Evolutionary conservation across 2,888 invertebrate genomes (phyloP).

Genomic region (Cloeon dipterum): DNA sequence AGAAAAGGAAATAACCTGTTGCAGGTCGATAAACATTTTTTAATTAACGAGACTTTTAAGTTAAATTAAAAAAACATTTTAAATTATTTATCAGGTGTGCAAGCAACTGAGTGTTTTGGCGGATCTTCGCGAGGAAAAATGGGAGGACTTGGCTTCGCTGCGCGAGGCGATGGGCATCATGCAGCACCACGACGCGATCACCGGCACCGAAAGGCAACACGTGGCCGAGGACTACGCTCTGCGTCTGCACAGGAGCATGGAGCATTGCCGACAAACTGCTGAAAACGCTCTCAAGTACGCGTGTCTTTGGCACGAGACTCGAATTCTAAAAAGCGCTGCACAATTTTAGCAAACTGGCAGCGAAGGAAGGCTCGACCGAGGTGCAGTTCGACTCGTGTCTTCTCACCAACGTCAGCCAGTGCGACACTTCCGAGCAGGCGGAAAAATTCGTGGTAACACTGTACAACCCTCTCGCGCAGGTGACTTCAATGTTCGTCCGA

Average conservation of each 20-base stretch:
- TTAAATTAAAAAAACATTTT: neutral
- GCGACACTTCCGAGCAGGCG: constrained; percentile 24
- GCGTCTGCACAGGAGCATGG: constrained; percentile 41
- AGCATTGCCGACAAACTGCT: constrained; percentile 22
- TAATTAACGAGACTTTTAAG: neutral
- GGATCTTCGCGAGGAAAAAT: constrained; percentile 5
- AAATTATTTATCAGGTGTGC: constrained; percentile 9
- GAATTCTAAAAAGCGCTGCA: too few species aligned
- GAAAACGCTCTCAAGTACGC: neutral
- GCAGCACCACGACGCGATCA: constrained; percentile 39
- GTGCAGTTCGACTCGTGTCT: too few species aligned
- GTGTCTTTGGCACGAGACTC: too few species aligned
- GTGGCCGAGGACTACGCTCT: constrained; percentile 75
- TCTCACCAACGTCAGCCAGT: constrained; percentile 34
- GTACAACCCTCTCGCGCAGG: constrained; percentile 36
- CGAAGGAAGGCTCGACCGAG: too few species aligned
- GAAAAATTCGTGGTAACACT: constrained; percentile 27
- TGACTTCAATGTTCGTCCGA: constrained; percentile 24
- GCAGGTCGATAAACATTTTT: constrained; percentile 26
- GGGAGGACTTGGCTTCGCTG: constrained; percentile 9
- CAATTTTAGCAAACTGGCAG: too few species aligned
- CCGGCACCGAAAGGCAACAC: constrained; percentile 67
- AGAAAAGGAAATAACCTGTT: constrained; percentile 48
- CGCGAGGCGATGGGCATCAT: constrained; percentile 17
- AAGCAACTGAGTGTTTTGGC: constrained; percentile 13